Base-by-base conservation (phyloP, 2,113 vertebrate genomes). In the Ia io region DNA sequence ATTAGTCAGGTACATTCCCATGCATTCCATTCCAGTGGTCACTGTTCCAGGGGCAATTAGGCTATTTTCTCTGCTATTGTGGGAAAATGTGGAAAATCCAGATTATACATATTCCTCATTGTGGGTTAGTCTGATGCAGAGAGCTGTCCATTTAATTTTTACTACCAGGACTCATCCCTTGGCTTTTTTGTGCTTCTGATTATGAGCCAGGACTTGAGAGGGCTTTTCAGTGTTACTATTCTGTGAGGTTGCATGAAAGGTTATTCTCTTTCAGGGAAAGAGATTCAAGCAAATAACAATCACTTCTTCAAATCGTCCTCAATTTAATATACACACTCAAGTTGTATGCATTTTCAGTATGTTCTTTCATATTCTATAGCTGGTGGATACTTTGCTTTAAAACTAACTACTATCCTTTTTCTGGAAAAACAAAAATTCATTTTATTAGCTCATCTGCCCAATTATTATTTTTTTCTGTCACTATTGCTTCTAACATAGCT, bases 31-130 rank as follows among this genome's bases (percentile, higher is more conserved):
- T 82, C 49, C 9, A 42, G 44, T 11, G n/a, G 65, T 49, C 42
- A 70, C 13, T 73, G 44, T 96, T 73, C 74, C 51, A 40, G 67
- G 28, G 61, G 47, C 65, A n/a, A 85, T 59, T 37, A 42, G 22
- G 23, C 87, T 84, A 14, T 92, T 90, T 95, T 89, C 85, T 92
- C 51, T 84, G 76, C 65, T 84, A 8, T 70, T 74, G 30, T 88
- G 69, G 76, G 84, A 87, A 87, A 32, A 4, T 16, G 63, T 61
- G 40, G 35, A 49, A 86, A 74, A 47, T 61, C 14, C 42, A 9
- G 65, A 22, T 84, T 56, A 12, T 61, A 42, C 17, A 3, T 63
- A n/a, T 42, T 70, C 28, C 51, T 67, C 78, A 4, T 65, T 63
- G 32, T 37, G 63, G 71, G 18, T 53, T 56, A 9, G 20, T 84